These are phyloP conservation scores for Melanostigma gelatinosum DNA, from an alignment of 2,113 vertebrate genomes.

Conservation along the genomic window DNA sequence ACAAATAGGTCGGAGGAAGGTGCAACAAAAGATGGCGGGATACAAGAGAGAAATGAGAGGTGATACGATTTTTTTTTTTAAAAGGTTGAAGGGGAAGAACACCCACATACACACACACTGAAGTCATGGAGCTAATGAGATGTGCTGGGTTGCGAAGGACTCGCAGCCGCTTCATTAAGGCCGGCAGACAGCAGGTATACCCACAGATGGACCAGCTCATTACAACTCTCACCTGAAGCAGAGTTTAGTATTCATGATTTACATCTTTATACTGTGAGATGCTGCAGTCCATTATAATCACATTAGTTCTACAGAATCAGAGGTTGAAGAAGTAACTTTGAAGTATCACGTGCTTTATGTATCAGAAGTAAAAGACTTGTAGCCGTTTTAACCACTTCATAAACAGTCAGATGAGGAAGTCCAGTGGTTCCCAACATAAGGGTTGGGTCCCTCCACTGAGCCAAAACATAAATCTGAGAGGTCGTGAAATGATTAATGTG, in stretches of 20 bases:
- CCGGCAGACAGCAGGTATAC: slow-evolving; percentile 47
- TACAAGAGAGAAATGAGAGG: slow-evolving; percentile 22
- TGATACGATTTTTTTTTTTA: slow-evolving; percentile 25
- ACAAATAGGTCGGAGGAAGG: slow-evolving; percentile 42
- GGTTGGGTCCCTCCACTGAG: background rate
- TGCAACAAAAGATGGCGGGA: slow-evolving; percentile 33
- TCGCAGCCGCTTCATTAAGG: slow-evolving; percentile 64
- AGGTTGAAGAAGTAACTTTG: background rate
- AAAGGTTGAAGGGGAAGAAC: slow-evolving; percentile 9
- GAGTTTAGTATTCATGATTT: slow-evolving; percentile 41
- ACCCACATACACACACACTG: slow-evolving; percentile 33
- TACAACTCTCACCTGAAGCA: slow-evolving; percentile 35
- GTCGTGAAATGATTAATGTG: background rate
- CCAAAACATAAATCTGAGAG: background rate
- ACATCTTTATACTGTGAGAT: slow-evolving; percentile 2
- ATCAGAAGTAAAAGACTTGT: background rate
- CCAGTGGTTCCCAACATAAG: background rate
- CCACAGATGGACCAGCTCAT: slow-evolving; percentile 58
- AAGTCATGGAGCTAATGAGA: slow-evolving; percentile 64
- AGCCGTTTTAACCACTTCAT: background rate
- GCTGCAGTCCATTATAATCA: background rate
- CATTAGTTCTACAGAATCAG: background rate
- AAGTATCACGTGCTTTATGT: background rate
- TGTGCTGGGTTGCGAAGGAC: slow-evolving; percentile 41
- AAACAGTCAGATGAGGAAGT: too few species aligned